Base-by-base conservation (phyloP, 2,888 invertebrate species). In the Muscina levida region DNA sequence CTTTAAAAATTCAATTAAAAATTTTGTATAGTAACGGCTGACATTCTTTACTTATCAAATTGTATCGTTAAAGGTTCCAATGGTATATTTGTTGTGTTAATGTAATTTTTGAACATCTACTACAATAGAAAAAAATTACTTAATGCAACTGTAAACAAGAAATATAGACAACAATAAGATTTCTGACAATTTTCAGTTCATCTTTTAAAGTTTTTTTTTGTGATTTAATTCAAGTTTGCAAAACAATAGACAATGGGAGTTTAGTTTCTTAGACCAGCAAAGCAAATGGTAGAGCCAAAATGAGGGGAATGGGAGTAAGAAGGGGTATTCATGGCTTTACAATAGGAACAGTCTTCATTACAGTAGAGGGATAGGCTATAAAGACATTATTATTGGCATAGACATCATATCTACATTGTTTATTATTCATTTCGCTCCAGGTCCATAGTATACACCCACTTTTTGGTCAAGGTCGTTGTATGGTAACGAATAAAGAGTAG, bases 401-500 rank as follows among this genome's bases (percentile, higher is more conserved):
- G n/a, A n/a, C n/a, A n/a, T n/a, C n/a, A n/a, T n/a, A 39, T n/a
- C 19, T 67, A 53, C 22, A 46, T 24, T 44, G 26, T 24, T 46
- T 51, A 24, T n/a, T 53, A 42, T 22, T 22, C 19, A 22, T 39
- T 19, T 53, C 53, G 24, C n/a, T 42, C 44, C n/a, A 44, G 53
- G 53, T 42, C 68, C 53, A 68, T 24, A 42, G 81, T 67, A 81
- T n/a, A 81, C 81, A 77, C 81, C 81, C 81, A 74, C 74, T 74
- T 77, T 74, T 77, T 74, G 17, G 59, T 77, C 74, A 81, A 81
- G 81, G 81, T 31, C 77, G 74, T 24, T 51, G 10, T 51, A n/a
- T n/a, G n/a, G n/a, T n/a, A n/a, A n/a, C n/a, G n/a, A n/a, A n/a
- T n/a, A n/a, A n/a, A n/a, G n/a, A n/a, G n/a, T n/a, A n/a, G n/a